Percentiles rank a stretch among this genome's conserved stretches.
phyloP scores from a whole-genome alignment of 2,797 vertebrate species.

The Lepilemur septentrionalis region DNA sequence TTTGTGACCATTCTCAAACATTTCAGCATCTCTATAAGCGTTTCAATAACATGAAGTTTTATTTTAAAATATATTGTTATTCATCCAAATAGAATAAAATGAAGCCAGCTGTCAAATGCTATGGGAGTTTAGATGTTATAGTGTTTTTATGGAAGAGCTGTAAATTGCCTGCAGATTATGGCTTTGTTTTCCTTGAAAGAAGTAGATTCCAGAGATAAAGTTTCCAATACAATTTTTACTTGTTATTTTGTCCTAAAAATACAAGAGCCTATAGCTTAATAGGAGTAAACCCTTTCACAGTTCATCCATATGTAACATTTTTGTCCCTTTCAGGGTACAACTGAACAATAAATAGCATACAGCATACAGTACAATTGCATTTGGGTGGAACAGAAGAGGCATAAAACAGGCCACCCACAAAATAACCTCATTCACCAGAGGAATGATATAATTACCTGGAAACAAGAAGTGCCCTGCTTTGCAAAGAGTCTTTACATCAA shows the following conservation, averaged over 20 bases:
- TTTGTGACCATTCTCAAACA: not conserved
- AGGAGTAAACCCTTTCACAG: not conserved
- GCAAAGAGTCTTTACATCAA: slow-evolving; percentile 1
- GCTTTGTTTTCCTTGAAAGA: slow-evolving; percentile 29
- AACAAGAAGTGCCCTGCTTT: not conserved
- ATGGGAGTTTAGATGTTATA: not conserved
- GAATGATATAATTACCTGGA: slow-evolving; percentile 12
- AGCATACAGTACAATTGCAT: not conserved
- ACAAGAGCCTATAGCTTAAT: not conserved
- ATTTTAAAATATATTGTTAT: slow-evolving; percentile 41
- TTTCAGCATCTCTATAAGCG: not conserved
- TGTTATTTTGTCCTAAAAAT: slow-evolving; percentile 28
- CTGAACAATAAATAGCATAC: not conserved
- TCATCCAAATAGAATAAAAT: slow-evolving; percentile 36
- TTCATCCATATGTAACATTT: slow-evolving; percentile 43
- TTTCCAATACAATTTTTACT: not conserved
- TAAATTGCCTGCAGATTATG: not conserved
- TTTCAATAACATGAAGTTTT: not conserved
- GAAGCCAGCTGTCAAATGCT: not conserved
- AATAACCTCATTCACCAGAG: slow-evolving; percentile 32
- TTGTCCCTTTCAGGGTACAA: not conserved
- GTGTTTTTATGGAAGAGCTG: not conserved
- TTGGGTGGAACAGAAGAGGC: not conserved
- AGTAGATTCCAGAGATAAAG: slow-evolving; percentile 11
- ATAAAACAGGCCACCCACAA: not conserved